These are phyloP conservation scores for Styela plicata DNA, from an alignment of 23 tunicate species.

Conservation along the genomic window DNA sequence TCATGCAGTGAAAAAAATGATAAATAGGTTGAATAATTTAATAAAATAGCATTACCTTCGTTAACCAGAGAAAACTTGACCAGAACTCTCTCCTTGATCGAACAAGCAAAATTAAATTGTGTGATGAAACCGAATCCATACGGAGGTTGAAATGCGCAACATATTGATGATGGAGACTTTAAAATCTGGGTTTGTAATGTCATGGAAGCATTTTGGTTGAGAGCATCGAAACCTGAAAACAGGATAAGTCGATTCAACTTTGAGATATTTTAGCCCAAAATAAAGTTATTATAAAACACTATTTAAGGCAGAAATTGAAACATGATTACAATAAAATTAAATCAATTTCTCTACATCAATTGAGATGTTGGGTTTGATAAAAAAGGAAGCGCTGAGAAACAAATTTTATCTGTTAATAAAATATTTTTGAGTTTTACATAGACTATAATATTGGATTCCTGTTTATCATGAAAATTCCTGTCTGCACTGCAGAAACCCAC, in stretches of 20 bases:
- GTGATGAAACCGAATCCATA: not conserved
- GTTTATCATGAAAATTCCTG: no score
- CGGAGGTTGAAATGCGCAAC: not conserved
- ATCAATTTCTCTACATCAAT: no score
- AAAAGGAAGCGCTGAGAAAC: no score
- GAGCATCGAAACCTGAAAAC: not conserved
- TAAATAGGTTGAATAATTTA: not conserved
- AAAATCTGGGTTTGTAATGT: not conserved
- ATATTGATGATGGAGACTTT: not conserved
- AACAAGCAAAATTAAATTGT: not conserved
- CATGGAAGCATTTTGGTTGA: not conserved
- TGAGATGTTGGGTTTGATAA: no score
- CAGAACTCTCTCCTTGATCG: not conserved
- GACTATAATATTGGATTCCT: no score
- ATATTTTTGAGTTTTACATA: no score
- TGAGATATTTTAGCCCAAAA: not conserved
- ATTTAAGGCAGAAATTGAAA: not conserved
- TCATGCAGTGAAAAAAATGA: no score
- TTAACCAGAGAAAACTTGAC: not conserved
- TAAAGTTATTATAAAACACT: not conserved
- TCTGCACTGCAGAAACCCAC: no score
- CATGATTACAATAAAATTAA: not conserved
- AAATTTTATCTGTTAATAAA: no score
- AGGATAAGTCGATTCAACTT: not conserved
- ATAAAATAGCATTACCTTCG: not conserved